These are phyloP conservation scores for Mus spretus DNA, from an alignment of 2,797 vertebrate species.

Conservation along the genomic window DNA sequence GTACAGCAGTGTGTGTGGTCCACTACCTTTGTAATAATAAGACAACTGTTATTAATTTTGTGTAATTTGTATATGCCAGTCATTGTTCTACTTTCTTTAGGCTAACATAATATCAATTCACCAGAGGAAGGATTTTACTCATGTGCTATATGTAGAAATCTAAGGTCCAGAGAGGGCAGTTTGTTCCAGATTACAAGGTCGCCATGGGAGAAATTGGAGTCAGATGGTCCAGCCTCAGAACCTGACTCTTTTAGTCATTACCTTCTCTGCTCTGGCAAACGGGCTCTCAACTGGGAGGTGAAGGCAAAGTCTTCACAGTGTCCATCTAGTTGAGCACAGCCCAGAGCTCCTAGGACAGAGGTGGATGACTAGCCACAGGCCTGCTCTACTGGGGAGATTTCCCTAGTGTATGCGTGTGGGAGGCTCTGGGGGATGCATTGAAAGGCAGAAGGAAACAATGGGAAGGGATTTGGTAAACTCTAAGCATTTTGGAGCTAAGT, in stretches of 20 bases:
- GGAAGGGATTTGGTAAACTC: background rate
- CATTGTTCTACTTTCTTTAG: background rate
- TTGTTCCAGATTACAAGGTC: background rate
- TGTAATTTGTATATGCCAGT: background rate
- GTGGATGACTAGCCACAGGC: no score
- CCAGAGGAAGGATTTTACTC: background rate
- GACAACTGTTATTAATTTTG: background rate
- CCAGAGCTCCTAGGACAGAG: no score
- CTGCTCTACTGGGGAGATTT: no score
- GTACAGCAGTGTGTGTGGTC: background rate
- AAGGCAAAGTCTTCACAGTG: no score
- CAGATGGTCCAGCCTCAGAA: background rate
- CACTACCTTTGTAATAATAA: background rate
- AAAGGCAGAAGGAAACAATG: background rate
- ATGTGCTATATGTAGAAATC: background rate
- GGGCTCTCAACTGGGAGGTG: background rate
- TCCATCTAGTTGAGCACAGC: no score
- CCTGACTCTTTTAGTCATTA: background rate
- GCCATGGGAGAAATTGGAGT: background rate
- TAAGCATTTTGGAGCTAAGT: no score
- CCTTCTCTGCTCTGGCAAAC: background rate
- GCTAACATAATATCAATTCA: background rate
- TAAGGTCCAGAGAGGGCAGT: background rate
- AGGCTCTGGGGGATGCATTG: rapidly evolving
- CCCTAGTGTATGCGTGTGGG: no score